A percentile compares a stretch with the other conserved stretches of the same genome.
Conservation (phyloP, 2,113 vertebrate species). For the Oxyruncus cristatus region DNA sequence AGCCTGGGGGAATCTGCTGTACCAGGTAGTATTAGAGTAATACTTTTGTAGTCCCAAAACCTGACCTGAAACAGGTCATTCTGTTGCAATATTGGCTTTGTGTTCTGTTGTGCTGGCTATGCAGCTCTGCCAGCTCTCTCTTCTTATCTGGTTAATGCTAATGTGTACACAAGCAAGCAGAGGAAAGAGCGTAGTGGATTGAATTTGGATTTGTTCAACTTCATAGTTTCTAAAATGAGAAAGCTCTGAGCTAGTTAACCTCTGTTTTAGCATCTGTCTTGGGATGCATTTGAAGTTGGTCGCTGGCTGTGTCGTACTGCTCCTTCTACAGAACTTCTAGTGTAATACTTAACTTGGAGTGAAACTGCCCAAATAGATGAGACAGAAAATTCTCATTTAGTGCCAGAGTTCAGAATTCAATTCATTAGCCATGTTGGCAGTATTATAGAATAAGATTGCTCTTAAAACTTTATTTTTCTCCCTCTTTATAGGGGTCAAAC, state of each 20-base stretch:
- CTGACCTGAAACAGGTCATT: neutral
- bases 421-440: rapidly evolving
- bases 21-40: rapidly evolving
- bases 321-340: neutral
- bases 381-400: neutral
- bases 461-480: neutral
- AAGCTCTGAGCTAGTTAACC: neutral
- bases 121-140: neutral
- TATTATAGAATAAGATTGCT: neutral
- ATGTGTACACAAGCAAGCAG: neutral
- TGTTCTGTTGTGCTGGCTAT: neutral
- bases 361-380: neutral
- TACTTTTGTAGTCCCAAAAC: neutral
- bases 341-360: neutral
- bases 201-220: neutral
- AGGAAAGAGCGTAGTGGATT: neutral
- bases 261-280: neutral
- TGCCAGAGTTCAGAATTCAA: neutral
- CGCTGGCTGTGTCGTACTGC: neutral
- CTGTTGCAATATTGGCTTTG: neutral
- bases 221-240: neutral
- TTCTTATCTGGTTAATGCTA: neutral
- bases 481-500: constrained; percentile 84
- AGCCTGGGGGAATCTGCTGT: neutral
- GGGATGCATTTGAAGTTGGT: neutral